Conservation (phyloP, 2,888 invertebrate species). For the Trichogramma evanescens region DNA sequence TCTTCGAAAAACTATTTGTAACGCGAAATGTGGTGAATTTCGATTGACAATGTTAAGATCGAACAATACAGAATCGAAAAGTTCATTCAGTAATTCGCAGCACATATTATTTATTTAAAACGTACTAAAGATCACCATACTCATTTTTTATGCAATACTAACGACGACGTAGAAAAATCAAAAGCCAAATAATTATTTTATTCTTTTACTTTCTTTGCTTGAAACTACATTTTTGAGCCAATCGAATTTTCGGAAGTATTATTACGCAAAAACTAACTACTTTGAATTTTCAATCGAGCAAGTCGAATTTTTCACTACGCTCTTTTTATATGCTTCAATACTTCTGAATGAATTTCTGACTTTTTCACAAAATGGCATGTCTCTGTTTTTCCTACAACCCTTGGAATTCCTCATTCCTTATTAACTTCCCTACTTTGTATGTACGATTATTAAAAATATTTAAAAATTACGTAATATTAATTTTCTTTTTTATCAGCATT, state of each 20-base stretch:
- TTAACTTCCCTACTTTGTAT: too few relatives aligned
- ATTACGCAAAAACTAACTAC: too few relatives aligned
- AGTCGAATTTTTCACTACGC: background rate
- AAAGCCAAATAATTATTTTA: slow-evolving; percentile 17
- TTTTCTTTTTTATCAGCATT: too few relatives aligned
- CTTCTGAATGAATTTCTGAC: slow-evolving; percentile 35
- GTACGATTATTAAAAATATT: too few relatives aligned
- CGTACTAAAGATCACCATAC: background rate
- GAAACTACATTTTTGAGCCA: too few relatives aligned
- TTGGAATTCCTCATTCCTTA: too few relatives aligned
- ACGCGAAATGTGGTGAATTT: slow-evolving; percentile 9
- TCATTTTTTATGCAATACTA: background rate
- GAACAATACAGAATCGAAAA: background rate
- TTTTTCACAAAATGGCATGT: slow-evolving; percentile 45
- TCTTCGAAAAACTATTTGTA: slow-evolving; percentile 1
- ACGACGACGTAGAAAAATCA: slow-evolving; percentile 25
- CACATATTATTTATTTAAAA: too few relatives aligned
- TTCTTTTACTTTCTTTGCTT: background rate
- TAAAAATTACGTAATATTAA: too few relatives aligned
- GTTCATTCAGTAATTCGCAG: background rate
- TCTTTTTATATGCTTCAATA: background rate
- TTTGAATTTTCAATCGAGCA: too few relatives aligned
- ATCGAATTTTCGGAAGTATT: too few relatives aligned
- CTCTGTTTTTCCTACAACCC: slow-evolving; percentile 25
- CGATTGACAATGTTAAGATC: background rate